Percentiles rank a stretch among this genome's conserved stretches.
phyloP scores from a whole-genome alignment of 2,888 invertebrate genomes.

The Lepidochitona cinerea region DNA sequence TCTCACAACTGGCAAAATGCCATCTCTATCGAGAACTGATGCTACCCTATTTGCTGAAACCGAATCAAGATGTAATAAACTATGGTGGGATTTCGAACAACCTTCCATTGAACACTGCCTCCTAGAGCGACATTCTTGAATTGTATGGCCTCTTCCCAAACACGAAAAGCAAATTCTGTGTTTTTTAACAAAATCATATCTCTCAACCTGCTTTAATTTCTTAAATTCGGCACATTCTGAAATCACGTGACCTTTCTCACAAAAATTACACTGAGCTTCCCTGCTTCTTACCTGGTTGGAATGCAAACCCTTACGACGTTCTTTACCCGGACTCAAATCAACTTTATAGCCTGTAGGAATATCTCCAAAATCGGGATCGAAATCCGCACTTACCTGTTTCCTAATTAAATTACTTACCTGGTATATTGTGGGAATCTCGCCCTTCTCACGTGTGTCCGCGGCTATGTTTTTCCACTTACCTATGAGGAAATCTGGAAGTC shows the following conservation, averaged over 20 bases:
- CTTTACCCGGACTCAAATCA: neutral
- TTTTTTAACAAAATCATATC: neutral
- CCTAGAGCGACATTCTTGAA: neutral
- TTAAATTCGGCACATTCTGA: slow-evolving; percentile 7
- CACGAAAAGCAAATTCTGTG: slow-evolving; percentile 13
- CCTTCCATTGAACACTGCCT: neutral
- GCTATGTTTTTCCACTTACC: neutral
- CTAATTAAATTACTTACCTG: too few species aligned
- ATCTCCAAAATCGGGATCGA: slow-evolving; percentile 6
- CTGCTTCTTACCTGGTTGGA: neutral
- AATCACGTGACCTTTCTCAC: neutral
- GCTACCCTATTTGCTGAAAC: neutral
- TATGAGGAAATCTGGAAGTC: neutral
- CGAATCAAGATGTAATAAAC: slow-evolving; percentile 10
- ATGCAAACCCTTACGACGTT: neutral
- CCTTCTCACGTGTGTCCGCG: neutral
- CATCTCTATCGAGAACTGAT: slow-evolving; percentile 3
- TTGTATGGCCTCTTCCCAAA: too few species aligned
- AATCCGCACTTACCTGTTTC: too few species aligned
- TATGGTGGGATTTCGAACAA: slow-evolving; percentile 11
- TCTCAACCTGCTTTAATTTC: neutral
- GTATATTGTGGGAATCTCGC: neutral
- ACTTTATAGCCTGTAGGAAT: neutral
- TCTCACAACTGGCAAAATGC: slow-evolving; percentile 8
- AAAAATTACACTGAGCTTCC: neutral